These are phyloP conservation scores for Ophion obscuratus DNA, from an alignment of 2,888 invertebrate species.

Conservation along the genomic window DNA sequence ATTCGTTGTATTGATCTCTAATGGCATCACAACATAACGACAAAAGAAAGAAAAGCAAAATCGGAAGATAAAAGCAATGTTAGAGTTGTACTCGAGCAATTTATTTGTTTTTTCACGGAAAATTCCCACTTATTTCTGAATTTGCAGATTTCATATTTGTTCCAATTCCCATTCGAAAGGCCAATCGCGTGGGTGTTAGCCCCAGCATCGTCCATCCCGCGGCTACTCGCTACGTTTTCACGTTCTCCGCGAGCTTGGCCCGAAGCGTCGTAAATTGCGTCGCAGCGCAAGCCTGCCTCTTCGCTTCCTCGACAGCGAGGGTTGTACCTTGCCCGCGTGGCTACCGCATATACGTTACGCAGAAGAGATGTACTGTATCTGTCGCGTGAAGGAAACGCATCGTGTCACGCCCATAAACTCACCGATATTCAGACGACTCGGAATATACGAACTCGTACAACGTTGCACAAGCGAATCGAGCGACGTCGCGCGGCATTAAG, in stretches of 20 bases:
- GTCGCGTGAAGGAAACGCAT: conserved; percentile 33
- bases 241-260: conserved; percentile 46
- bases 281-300: conserved; percentile 44
- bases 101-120: neutral
- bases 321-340: conserved; percentile 47
- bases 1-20: too few relatives aligned
- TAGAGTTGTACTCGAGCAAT: neutral
- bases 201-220: conserved; percentile 27
- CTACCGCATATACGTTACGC: conserved; percentile 21
- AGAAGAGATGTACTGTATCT: conserved; percentile 44
- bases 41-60: too few relatives aligned
- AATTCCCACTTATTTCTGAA: neutral
- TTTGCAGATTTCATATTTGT: neutral
- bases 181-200: conserved; percentile 47
- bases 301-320: conserved; percentile 37
- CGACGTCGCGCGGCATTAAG: neutral
- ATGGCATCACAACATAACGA: too few relatives aligned
- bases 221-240: conserved; percentile 31
- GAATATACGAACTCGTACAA: neutral
- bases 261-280: conserved; percentile 41
- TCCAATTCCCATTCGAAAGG: conserved; percentile 20
- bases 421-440: neutral
- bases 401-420: conserved; percentile 54
- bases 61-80: too few relatives aligned
- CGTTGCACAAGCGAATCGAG: neutral